Evolutionary conservation across 1,140 invertebrate genomes (phyloP).

Genomic region (Amyelois transitella): DNA sequence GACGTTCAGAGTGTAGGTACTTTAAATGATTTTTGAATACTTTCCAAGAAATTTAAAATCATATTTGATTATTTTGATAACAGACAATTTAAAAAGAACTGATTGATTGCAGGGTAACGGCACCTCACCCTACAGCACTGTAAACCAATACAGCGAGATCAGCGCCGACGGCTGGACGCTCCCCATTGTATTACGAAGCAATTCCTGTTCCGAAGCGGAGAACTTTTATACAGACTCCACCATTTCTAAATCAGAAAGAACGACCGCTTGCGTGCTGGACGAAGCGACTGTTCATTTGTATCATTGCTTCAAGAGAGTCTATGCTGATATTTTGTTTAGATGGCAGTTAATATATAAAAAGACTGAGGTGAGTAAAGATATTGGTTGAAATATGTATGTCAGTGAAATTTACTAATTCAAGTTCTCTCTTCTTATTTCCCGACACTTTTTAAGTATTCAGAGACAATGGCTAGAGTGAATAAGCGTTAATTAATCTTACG

Average conservation of each 20-base stretch:
- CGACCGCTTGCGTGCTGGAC: slow-evolving; percentile 49
- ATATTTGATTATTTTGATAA: too few relatives aligned
- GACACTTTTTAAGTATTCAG: too few relatives aligned
- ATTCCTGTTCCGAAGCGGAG: slow-evolving; percentile 92
- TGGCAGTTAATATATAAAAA: slow-evolving; percentile 87
- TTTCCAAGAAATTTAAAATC: too few relatives aligned
- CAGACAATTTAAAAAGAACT: not conserved
- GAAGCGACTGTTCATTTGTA: slow-evolving; percentile 78
- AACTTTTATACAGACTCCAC: slow-evolving; percentile 59
- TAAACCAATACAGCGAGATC: slow-evolving; percentile 86
- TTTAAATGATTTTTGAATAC: too few relatives aligned
- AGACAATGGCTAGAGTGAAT: too few relatives aligned
- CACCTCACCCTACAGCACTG: slow-evolving; percentile 93
- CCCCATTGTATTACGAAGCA: slow-evolving; percentile 82
- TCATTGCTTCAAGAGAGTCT: slow-evolving; percentile 90
- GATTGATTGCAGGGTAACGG: slow-evolving; percentile 75
- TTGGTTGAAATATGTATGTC: too few relatives aligned
- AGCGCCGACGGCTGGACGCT: slow-evolving; percentile 85
- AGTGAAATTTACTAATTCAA: too few relatives aligned
- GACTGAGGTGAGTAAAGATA: slow-evolving; percentile 75
- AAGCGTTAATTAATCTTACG: too few relatives aligned
- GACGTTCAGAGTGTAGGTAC: too few relatives aligned
- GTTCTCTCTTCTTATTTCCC: too few relatives aligned
- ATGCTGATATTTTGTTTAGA: slow-evolving; percentile 91
- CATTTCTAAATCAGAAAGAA: slow-evolving; percentile 47